A percentile compares a stretch with the other conserved stretches of the same genome.
Evolutionary conservation across 2,888 invertebrate genomes (phyloP).

Genomic region (Dioctria linearis): DNA sequence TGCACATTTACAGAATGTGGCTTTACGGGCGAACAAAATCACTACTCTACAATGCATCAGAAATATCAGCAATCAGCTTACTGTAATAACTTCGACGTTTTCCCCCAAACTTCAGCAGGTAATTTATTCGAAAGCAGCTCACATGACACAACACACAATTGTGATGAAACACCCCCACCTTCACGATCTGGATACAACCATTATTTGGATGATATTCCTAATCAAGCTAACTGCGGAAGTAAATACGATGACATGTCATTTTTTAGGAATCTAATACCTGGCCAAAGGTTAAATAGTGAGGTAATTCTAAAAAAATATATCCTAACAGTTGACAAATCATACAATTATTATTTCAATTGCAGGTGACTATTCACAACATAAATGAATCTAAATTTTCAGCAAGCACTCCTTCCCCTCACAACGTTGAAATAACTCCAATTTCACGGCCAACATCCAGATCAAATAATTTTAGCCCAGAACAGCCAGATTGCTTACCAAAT

Average conservation of each 20-base stretch:
- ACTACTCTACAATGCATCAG: constrained; percentile 63
- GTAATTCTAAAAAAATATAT: constrained; percentile 59
- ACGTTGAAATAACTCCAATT: constrained; percentile 70
- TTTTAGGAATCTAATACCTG: constrained; percentile 70
- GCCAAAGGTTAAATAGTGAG: constrained; percentile 71
- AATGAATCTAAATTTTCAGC: constrained; percentile 70
- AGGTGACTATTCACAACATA: constrained; percentile 71
- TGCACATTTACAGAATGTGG: constrained; percentile 18
- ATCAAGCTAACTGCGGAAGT: constrained; percentile 65
- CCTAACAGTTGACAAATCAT: not conserved
- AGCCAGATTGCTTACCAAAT: constrained; percentile 77
- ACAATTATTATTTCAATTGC: not conserved
- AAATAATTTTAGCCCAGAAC: constrained; percentile 58
- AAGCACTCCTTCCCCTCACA: constrained; percentile 68
- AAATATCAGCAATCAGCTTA: constrained; percentile 68
- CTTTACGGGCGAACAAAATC: constrained; percentile 8
- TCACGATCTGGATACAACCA: constrained; percentile 68
- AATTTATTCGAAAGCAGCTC: constrained; percentile 39
- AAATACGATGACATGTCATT: constrained; percentile 70
- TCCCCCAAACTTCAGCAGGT: constrained; percentile 60
- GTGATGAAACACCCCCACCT: constrained; percentile 70
- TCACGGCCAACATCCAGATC: constrained; percentile 56
- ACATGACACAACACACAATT: constrained; percentile 66
- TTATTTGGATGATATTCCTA: constrained; percentile 69
- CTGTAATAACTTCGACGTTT: constrained; percentile 69